phyloP scores from a whole-genome alignment of 1,140 invertebrate genomes.

The Delia radicum region DNA sequence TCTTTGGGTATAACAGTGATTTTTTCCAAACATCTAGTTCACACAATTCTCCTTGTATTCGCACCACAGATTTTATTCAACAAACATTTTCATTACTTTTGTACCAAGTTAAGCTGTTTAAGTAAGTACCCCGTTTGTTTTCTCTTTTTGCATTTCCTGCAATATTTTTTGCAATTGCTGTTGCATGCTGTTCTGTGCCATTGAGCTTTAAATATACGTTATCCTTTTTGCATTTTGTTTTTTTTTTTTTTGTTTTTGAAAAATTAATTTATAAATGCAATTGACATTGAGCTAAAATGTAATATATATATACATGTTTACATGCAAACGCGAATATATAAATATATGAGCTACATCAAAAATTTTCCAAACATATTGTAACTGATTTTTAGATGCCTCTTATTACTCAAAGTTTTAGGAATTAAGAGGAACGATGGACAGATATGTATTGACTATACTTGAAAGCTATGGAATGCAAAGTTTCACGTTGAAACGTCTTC shows the following conservation, averaged over 20 bases:
- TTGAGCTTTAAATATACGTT: constrained; percentile 20
- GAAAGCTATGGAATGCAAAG: too few species aligned
- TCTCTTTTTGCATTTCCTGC: not conserved
- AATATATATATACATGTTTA: not conserved
- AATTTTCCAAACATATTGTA: too few species aligned
- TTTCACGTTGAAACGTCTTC: too few species aligned
- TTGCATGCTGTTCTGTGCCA: constrained; percentile 3
- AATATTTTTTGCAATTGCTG: constrained; percentile 12
- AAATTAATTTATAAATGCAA: constrained; percentile 55
- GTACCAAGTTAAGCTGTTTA: not conserved
- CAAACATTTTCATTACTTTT: not conserved
- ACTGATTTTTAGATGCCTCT: too few species aligned
- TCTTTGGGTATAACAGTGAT: too few species aligned
- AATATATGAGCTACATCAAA: too few species aligned
- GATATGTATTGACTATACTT: too few species aligned
- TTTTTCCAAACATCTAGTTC: too few species aligned
- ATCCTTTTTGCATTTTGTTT: not conserved
- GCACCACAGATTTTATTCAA: not conserved
- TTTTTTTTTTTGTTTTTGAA: constrained; percentile 37
- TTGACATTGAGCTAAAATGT: constrained; percentile 52
- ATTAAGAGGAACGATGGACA: too few species aligned
- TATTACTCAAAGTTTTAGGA: too few species aligned
- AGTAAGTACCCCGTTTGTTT: not conserved
- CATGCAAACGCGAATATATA: too few species aligned
- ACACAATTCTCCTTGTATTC: not conserved